A percentile compares a stretch with the other conserved stretches of the same genome.
phyloP scores from a whole-genome alignment of 1,140 invertebrate species.

The Stegodyphus dumicola region DNA sequence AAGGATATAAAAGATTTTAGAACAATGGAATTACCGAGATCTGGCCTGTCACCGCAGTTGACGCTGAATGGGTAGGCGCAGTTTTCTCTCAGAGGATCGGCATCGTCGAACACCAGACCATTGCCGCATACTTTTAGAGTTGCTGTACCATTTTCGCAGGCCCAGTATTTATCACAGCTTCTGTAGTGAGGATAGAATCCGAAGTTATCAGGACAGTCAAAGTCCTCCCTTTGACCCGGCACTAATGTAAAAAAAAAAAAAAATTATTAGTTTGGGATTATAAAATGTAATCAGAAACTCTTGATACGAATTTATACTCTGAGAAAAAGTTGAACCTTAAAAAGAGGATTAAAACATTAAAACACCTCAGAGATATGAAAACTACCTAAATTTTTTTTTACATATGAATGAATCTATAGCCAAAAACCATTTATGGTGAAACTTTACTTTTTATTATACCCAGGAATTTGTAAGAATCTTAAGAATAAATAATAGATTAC shows the following conservation, averaged over 20 bases:
- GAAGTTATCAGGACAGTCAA: slow-evolving; percentile 94
- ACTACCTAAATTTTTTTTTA: too few species aligned
- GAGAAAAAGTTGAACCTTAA: too few species aligned
- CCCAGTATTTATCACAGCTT: slow-evolving; percentile 96
- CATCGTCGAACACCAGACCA: slow-evolving; percentile 90
- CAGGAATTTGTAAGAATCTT: too few species aligned
- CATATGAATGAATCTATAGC: too few species aligned
- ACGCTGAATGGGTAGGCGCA: slow-evolving; percentile 96
- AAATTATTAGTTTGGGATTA: neutral
- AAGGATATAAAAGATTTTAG: neutral
- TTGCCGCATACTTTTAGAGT: slow-evolving; percentile 94
- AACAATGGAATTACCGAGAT: slow-evolving; percentile 75
- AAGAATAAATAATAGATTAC: too few species aligned
- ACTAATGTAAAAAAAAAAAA: neutral
- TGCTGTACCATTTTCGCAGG: slow-evolving; percentile 88
- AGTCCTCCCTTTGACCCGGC: slow-evolving; percentile 74
- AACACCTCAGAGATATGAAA: too few species aligned
- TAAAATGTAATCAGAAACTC: neutral
- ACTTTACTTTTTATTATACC: too few species aligned
- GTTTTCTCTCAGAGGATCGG: slow-evolving; percentile 91
- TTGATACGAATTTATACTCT: neutral
- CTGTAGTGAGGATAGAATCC: slow-evolving; percentile 88
- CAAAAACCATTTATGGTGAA: too few species aligned
- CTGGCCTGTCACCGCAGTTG: slow-evolving; percentile 88
- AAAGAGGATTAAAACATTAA: too few species aligned